phyloP scores from a whole-genome alignment of 2,113 vertebrate species.

The Etia nguti region DNA sequence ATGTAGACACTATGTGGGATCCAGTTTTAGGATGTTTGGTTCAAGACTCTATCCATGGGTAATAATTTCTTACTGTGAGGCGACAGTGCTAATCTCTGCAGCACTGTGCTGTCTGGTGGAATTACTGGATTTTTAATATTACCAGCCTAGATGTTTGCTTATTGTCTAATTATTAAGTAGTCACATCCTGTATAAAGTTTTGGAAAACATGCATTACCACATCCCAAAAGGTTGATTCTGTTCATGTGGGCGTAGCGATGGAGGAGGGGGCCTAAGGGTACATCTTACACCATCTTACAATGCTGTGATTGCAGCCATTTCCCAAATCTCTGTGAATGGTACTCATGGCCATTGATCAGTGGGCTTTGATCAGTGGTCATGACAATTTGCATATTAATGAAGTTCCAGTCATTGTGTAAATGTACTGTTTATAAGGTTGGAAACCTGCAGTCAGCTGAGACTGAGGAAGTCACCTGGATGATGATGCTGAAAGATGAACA shows the following conservation, averaged over 20 bases:
- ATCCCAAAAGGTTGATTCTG: not conserved
- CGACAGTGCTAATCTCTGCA: not conserved
- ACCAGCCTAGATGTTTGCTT: not conserved
- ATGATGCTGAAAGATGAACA: not conserved
- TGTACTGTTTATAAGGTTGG: not conserved
- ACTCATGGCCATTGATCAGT: not conserved
- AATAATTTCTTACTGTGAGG: not conserved
- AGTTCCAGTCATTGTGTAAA: not conserved
- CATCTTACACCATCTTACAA: not conserved
- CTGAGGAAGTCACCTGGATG: not conserved
- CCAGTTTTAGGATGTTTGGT: not conserved
- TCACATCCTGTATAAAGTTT: not conserved
- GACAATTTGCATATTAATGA: not conserved
- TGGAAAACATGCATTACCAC: not conserved
- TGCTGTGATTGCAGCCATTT: not conserved
- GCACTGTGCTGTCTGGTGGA: not conserved
- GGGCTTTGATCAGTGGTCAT: not conserved
- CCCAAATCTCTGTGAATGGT: not conserved
- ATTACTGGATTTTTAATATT: not conserved
- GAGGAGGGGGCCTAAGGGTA: fast-evolving
- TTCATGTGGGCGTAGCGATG: not conserved
- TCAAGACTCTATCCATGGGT: not conserved
- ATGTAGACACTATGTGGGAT: not conserved
- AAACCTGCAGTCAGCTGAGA: not conserved
- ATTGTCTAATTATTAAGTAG: not conserved